Evolutionary conservation across 2,113 vertebrate species (phyloP).

Genomic region (Podilymbus podiceps): DNA sequence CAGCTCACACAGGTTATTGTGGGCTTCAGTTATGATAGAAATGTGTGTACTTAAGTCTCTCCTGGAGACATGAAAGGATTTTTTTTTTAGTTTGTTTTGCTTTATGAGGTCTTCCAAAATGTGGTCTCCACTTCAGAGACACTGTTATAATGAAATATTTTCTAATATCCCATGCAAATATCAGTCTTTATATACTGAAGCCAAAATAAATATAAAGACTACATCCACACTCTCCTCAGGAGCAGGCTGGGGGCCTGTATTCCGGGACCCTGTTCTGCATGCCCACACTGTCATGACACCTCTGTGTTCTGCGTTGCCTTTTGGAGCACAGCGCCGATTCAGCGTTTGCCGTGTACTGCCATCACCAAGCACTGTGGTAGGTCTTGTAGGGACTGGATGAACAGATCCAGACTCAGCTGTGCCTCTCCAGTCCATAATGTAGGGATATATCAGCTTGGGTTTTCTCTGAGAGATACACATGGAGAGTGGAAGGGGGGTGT

Average conservation of each 20-base stretch:
- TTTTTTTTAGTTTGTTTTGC: background rate
- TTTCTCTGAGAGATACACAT: background rate
- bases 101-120: conserved; percentile 35
- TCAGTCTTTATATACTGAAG: conserved; percentile 9
- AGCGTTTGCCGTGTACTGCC: background rate
- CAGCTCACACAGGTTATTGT: conserved; percentile 37
- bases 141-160: conserved; percentile 57
- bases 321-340: background rate
- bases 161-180: conserved; percentile 64
- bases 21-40: conserved; percentile 58
- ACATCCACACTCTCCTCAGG: background rate
- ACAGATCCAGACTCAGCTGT: background rate
- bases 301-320: background rate
- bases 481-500: background rate
- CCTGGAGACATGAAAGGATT: conserved; percentile 13
- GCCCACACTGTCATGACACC: background rate
- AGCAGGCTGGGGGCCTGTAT: background rate
- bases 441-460: background rate
- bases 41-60: conserved; percentile 38
- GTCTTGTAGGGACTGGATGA: background rate
- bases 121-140: conserved; percentile 47
- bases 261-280: background rate
- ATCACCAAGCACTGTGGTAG: background rate
- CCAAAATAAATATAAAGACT: conserved; percentile 1
- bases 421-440: background rate